Base-by-base conservation (phyloP, 2,113 vertebrate species). In the Rynchops niger region DNA sequence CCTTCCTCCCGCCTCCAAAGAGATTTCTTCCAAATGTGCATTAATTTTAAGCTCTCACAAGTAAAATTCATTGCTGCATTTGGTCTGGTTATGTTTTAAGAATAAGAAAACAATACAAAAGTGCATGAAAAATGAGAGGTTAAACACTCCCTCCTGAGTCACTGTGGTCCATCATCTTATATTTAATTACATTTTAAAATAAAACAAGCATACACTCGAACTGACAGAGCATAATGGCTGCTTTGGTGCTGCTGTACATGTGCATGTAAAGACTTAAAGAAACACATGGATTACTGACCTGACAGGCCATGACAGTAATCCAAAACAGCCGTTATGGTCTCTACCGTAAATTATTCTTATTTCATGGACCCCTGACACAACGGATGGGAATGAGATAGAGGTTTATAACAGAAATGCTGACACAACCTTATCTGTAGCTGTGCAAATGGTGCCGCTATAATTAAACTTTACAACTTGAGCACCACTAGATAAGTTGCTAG, bases 371-470 rank as follows among this genome's bases (percentile, higher is more conserved):
- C 66, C 73, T 90, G 87, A 97, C 63, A 96, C 38, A 89, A 91
- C 0, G 61, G 49, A 94, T 91, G 50, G 79, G 61, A 95, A 86
- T 7, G 93, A 43, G 56, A 90, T 5, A 97, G 47, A 62, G 93
- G 67, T 95, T 96, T 96, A 84, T 90, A 94, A 97, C 32, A 97
- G 95, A 97, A 98, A 96, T 95, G 95, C 95, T 97, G 97, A 97
- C 79, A 95, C 9, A 72, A 95, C 53, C 72, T 93, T 97, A 97
- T 86, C 95, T 96, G 77, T 87, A 88, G 79, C 84, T 97, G 77
- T 78, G 63, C 90, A 97, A 98, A 97, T 55, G 67, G 77, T 93
- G 36, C 34, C 11, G 15, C 95, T 94, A 83, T 96, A 98, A 98
- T 97, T 97, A 96, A 94, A 95, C 76, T 97, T 97, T 94, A 93